Base-by-base conservation (phyloP, 1,140 invertebrate genomes). In the Carcinoscorpius rotundicauda region DNA sequence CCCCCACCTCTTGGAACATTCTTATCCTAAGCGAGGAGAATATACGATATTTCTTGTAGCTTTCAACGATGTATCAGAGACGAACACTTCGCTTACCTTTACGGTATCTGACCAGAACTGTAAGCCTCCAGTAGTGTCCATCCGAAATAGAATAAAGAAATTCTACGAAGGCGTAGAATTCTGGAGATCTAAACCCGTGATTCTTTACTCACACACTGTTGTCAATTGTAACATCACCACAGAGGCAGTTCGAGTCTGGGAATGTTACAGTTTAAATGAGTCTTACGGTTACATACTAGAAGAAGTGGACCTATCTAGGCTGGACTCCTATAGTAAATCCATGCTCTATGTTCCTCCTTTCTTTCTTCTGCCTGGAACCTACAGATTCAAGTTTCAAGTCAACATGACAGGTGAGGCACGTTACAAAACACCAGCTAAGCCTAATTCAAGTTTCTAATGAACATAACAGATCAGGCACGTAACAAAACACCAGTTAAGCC, bases 71-170 rank as follows among this genome's bases (percentile, higher is more conserved):
- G 68, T 75, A 52, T 76, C 75, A 6, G 67, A 63, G 9, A 59
- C 63, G 0, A 67, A 61, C 4, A 57, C 62, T 5, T 63, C 60
- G 6, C 58, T 74, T 0, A 62, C 57, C 11, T 72, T 73, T 60
- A 70, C 70, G 49, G 71, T 76, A 50, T 72, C 72, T 10, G 61
- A 68, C 49, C 52, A 74, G 48, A 70, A 76, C 63, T 79, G 78
- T 62, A 65, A 68, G 64, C 66, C 73, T 8, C 78, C 78, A 8
- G 63, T 67, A 53, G 58, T 78, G 4, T 63, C 68, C 57, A 77
- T 78, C 8, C 70, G 72, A 58, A 69, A 69, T 58, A 64, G 68
- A 29, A 64, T 66, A 56, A 59, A 59, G 48, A 67, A 53, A 50
- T 61, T 60, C 59, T 60, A 65, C 10, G 6, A 63, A 4, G 68